Conservation (phyloP, 2,797 vertebrate genomes). For the Allobates femoralis region DNA sequence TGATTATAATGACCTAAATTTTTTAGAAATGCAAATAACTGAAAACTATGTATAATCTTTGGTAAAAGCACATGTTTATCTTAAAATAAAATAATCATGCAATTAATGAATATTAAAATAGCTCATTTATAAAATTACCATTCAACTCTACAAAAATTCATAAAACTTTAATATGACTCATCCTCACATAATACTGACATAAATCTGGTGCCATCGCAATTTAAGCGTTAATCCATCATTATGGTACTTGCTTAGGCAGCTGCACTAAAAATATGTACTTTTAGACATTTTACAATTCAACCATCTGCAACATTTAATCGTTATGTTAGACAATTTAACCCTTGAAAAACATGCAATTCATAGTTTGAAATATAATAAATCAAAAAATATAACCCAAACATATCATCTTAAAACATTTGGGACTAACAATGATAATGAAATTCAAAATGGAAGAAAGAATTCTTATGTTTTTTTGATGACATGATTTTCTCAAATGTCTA, state of each 20-base stretch:
- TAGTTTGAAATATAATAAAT: conserved; percentile 4
- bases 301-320: conserved; percentile 18
- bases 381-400: background rate
- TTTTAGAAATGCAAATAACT: background rate
- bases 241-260: background rate
- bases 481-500: background rate
- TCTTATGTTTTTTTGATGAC: background rate
- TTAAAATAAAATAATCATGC: conserved; percentile 2
- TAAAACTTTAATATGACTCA: conserved; percentile 16
- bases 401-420: background rate
- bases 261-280: conserved; percentile 20
- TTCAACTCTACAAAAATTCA: background rate
- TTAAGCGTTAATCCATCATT: background rate
- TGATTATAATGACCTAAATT: background rate
- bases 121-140: background rate
- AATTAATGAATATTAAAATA: conserved; percentile 8
- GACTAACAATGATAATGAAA: background rate
- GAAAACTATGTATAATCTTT: too few relatives aligned
- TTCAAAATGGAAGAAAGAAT: background rate
- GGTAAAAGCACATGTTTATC: background rate
- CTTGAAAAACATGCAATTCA: conserved; percentile 2
- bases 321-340: background rate
- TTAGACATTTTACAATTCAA: conserved; percentile 21
- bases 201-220: conserved; percentile 14
- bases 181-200: conserved; percentile 9